Conservation (phyloP, 2,888 invertebrate genomes). For the Amblyjoppa fuscipennis region DNA sequence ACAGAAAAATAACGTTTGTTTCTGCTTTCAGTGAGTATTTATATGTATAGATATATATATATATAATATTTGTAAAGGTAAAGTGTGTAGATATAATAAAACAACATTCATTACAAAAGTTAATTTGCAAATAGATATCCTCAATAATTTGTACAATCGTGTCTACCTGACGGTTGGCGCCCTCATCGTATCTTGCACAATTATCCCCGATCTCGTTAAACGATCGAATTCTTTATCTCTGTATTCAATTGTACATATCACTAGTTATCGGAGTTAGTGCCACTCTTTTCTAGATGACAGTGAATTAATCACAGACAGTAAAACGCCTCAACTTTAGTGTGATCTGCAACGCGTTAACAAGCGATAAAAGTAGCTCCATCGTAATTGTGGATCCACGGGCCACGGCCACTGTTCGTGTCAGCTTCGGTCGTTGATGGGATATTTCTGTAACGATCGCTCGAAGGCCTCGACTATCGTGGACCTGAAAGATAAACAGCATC, state of each 20-base stretch:
- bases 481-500: constrained; percentile 86
- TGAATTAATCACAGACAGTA: background rate
- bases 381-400: constrained; percentile 27
- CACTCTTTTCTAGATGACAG: background rate
- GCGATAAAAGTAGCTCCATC: constrained; percentile 9
- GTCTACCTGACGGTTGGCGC: constrained; percentile 3
- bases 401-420: constrained; percentile 37
- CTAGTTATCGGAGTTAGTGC: constrained; percentile 21
- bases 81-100: constrained; percentile 41
- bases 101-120: constrained; percentile 56
- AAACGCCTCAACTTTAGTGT: constrained; percentile 21
- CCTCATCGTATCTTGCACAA: background rate
- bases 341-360: constrained; percentile 10
- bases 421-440: constrained; percentile 75
- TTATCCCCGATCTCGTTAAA: constrained; percentile 6
- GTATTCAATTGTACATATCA: constrained; percentile 2
- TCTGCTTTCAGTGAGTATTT: constrained; percentile 41
- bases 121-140: constrained; percentile 36
- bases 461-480: constrained; percentile 92
- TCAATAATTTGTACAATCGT: constrained; percentile 52
- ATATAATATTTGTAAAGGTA: constrained; percentile 50
- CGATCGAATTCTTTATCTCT: constrained; percentile 7
- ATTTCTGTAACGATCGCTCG: constrained; percentile 88
- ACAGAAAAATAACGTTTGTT: background rate
- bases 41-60: constrained; percentile 65